These are phyloP conservation scores for Sarcophaga carnaria DNA, from an alignment of 2,888 invertebrate genomes.

Conservation along the genomic window DNA sequence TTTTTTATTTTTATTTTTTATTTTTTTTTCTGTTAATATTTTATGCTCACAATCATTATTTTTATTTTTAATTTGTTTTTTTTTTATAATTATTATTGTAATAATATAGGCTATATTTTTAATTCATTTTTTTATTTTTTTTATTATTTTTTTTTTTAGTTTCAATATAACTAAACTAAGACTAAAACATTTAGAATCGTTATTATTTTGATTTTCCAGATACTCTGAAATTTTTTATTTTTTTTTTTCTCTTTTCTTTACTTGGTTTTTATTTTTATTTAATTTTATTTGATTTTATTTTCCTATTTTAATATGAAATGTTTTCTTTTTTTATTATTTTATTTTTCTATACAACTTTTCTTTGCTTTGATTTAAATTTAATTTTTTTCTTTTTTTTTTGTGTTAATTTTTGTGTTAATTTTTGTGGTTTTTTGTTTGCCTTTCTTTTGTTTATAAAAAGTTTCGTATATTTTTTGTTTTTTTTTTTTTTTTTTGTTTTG, in stretches of 20 bases:
- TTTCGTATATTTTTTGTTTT: no score
- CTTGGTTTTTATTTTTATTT: conserved; percentile 3
- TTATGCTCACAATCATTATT: conserved; percentile 60
- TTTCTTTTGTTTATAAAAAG: neutral
- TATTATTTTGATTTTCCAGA: neutral
- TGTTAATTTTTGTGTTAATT: neutral
- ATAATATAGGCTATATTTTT: no score
- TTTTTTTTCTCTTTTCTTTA: neutral
- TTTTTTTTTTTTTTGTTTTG: neutral
- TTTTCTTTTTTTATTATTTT: conserved; percentile 14
- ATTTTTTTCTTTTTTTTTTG: neutral
- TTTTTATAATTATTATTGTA: no score
- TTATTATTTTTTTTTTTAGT: conserved; percentile 7
- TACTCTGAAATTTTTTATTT: neutral
- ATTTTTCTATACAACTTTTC: neutral
- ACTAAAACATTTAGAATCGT: conserved; percentile 62
- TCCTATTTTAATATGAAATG: conserved; percentile 22
- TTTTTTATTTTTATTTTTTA: conserved; percentile 21
- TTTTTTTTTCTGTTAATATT: conserved; percentile 29
- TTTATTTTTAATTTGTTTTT: conserved; percentile 33
- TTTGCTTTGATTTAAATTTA: neutral
- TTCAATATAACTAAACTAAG: conserved; percentile 50
- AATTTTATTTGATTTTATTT: conserved; percentile 21
- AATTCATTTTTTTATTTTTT: conserved; percentile 25
- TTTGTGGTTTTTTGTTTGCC: neutral